A percentile compares a stretch with the other conserved stretches of the same genome.
Conservation (phyloP, 2,113 vertebrate species). For the Phyllostomus discolor region DNA sequence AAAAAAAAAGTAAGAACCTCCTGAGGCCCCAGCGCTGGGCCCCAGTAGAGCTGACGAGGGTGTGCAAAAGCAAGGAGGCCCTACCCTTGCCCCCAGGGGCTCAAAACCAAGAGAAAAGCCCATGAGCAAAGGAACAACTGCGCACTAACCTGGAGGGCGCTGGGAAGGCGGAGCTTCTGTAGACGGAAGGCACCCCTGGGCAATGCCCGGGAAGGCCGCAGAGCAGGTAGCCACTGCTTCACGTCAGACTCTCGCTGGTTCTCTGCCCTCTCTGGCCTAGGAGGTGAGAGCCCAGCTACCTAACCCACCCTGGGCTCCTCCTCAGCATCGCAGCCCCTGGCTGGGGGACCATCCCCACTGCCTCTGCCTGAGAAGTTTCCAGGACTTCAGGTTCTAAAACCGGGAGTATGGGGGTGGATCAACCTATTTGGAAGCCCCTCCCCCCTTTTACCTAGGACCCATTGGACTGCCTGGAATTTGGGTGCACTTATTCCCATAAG, state of each 20-base stretch:
- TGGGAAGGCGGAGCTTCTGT: rapidly evolving
- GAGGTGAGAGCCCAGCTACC: background rate
- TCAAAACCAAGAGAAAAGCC: background rate
- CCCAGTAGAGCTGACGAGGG: background rate
- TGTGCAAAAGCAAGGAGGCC: background rate
- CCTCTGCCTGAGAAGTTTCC: background rate
- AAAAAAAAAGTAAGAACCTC: background rate
- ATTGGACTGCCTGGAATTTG: background rate
- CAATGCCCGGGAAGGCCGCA: too few relatives aligned
- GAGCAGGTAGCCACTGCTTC: rapidly evolving
- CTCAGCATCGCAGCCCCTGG: background rate
- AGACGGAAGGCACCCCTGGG: background rate
- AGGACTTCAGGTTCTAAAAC: background rate
- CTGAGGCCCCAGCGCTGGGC: background rate
- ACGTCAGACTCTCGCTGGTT: background rate
- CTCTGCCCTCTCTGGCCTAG: background rate
- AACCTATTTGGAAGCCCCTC: background rate
- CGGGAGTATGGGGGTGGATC: background rate
- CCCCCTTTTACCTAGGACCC: background rate
- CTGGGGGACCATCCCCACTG: background rate
- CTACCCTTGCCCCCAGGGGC: background rate
- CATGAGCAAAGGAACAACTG: background rate
- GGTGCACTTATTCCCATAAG: background rate
- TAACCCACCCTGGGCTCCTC: rapidly evolving
- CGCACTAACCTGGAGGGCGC: background rate